Percentiles rank a stretch among this genome's conserved stretches.
phyloP scores from a whole-genome alignment of 2,797 vertebrate genomes.

The Trichosurus vulpecula region DNA sequence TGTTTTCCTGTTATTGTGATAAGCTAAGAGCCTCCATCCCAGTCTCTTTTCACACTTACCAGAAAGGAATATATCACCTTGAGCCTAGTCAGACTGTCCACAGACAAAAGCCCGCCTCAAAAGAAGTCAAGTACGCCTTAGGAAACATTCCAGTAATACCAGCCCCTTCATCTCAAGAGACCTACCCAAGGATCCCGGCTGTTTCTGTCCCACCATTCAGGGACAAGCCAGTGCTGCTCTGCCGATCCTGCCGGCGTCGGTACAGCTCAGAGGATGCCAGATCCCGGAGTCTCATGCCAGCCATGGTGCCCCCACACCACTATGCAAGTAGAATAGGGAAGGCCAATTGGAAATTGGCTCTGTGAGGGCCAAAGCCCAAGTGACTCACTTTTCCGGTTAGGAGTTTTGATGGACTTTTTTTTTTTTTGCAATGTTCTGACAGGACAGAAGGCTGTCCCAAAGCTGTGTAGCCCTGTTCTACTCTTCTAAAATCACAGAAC shows the following conservation, averaged over 20 bases:
- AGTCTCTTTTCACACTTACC: conserved; percentile 48
- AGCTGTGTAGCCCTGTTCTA: background rate
- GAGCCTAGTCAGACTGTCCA: conserved; percentile 25
- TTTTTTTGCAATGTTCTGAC: conserved; percentile 45
- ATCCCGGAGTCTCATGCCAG: conserved; percentile 69
- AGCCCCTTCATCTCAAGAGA: conserved; percentile 49
- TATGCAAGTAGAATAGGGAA: conserved; percentile 49
- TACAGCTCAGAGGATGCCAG: conserved; percentile 82
- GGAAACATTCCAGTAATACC: conserved; percentile 4
- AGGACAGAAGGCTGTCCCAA: conserved; percentile 15
- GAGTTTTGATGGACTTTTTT: conserved; percentile 47
- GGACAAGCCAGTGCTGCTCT: conserved; percentile 58
- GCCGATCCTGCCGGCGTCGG: conserved; percentile 77
- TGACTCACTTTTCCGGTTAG: conserved; percentile 78
- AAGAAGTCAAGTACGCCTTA: conserved; percentile 2
- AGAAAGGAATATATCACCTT: conserved; percentile 63
- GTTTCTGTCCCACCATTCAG: conserved; percentile 65
- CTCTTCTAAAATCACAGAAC: background rate
- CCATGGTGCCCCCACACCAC: conserved; percentile 75
- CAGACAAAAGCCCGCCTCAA: conserved; percentile 26
- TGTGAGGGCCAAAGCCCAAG: background rate
- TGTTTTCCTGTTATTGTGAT: conserved; percentile 83
- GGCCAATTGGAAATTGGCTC: conserved; percentile 40
- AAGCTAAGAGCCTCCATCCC: conserved; percentile 31
- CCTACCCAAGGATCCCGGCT: conserved; percentile 71